Percentiles rank a stretch among this genome's conserved stretches.
Conservation (phyloP, 30 jellyfish, hydroid and myxozoan genomes). For the Rhopilema esculentum region DNA sequence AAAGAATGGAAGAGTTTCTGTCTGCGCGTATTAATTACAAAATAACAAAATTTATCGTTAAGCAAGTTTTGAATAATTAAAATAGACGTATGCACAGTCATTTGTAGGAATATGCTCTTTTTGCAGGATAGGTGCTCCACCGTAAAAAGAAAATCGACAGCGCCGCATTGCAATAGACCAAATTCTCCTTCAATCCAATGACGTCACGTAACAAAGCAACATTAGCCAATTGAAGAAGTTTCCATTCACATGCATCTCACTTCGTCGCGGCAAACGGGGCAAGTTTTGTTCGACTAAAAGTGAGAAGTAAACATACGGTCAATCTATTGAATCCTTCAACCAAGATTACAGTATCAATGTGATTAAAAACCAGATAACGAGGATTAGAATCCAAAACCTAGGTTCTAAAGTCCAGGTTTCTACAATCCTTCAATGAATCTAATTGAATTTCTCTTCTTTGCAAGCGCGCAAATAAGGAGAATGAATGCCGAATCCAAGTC, state of each 20-base stretch:
- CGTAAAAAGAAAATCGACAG: neutral
- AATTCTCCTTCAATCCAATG: no score
- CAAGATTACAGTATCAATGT: no score
- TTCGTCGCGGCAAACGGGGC: constrained; percentile 92
- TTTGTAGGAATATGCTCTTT: neutral
- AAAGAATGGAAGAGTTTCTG: no score
- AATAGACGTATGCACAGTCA: neutral
- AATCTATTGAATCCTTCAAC: no score
- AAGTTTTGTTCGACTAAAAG: constrained; percentile 82
- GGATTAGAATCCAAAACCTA: no score
- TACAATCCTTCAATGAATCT: no score
- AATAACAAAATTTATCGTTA: neutral
- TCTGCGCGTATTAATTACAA: neutral
- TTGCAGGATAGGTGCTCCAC: neutral
- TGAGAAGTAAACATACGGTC: neutral
- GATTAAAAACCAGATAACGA: no score
- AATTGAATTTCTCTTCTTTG: no score
- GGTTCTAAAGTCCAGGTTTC: no score
- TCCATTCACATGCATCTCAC: constrained; percentile 45
- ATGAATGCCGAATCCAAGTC: no score
- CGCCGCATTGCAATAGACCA: neutral
- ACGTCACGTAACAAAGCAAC: neutral
- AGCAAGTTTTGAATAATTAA: neutral
- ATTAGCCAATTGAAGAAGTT: no score
- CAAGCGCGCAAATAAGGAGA: no score